Evolutionary conservation across 2,888 invertebrate genomes (phyloP).

Genomic region (Orthonychiurus folsomi): DNA sequence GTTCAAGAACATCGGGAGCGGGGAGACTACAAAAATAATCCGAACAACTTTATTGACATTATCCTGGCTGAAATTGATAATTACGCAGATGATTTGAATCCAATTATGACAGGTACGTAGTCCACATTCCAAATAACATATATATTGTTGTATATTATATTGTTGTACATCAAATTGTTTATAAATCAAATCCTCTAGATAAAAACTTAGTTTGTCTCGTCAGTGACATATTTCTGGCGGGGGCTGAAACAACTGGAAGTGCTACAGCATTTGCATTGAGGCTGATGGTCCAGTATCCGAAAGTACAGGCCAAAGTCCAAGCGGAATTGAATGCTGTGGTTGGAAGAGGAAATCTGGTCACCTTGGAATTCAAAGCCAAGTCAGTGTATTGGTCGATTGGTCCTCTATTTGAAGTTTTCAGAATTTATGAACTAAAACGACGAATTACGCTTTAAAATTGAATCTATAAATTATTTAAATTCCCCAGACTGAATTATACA

Average conservation of each 20-base stretch:
- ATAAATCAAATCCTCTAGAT: not conserved
- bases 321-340: not conserved
- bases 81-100: not conserved
- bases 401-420: not conserved
- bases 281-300: constrained; percentile 2
- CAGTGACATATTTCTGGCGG: not conserved
- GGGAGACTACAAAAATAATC: not conserved
- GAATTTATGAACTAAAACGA: no score
- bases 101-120: not conserved
- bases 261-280: not conserved
- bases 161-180: not conserved
- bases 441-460: no score
- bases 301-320: not conserved
- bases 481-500: not conserved
- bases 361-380: not conserved
- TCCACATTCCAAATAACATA: not conserved
- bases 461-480: not conserved
- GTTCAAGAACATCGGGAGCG: not conserved
- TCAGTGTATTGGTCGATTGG: not conserved
- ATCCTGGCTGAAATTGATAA: not conserved
- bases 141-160: not conserved
- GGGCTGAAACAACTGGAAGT: constrained; percentile 2
- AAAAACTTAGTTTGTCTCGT: not conserved
- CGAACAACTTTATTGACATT: not conserved
- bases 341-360: not conserved